These are phyloP conservation scores for Perdita meconis DNA, from an alignment of 2,888 invertebrate species.

Conservation along the genomic window DNA sequence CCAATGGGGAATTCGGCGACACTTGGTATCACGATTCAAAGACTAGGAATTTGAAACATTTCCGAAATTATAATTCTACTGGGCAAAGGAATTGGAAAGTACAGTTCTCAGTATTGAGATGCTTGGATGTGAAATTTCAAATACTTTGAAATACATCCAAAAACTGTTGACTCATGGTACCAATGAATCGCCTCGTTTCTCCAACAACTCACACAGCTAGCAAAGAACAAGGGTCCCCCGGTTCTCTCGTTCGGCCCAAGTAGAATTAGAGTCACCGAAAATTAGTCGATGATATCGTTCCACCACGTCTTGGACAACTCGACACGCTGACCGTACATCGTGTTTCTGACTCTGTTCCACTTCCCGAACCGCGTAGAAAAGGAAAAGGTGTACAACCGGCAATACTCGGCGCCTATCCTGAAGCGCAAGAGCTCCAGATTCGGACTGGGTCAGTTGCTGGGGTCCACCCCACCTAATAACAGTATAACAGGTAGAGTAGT, in stretches of 20 bases:
- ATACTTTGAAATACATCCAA: no score
- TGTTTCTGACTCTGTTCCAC: slow-evolving; percentile 52
- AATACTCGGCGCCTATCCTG: slow-evolving; percentile 97
- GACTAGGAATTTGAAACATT: background rate
- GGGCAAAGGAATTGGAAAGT: background rate
- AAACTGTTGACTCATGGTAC: background rate
- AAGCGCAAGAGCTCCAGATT: slow-evolving; percentile 96
- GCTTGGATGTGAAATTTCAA: no score
- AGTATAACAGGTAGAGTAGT: slow-evolving; percentile 87
- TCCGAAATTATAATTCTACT: background rate
- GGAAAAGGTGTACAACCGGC: slow-evolving; percentile 94
- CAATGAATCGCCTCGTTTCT: background rate
- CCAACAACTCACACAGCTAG: background rate
- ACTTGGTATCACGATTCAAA: slow-evolving; percentile 2
- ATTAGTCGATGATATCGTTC: background rate
- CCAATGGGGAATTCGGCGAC: background rate
- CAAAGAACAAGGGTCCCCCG: background rate
- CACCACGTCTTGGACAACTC: background rate
- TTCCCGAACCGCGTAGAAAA: slow-evolving; percentile 86
- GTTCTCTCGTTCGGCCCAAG: background rate
- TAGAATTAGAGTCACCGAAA: slow-evolving; percentile 17
- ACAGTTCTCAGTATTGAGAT: background rate
- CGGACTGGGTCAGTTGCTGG: slow-evolving; percentile 94
- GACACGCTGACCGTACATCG: slow-evolving; percentile 39
- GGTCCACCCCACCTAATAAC: slow-evolving; percentile 86